Conservation (phyloP, 2,888 invertebrate genomes). For the Geotrupes spiniger region DNA sequence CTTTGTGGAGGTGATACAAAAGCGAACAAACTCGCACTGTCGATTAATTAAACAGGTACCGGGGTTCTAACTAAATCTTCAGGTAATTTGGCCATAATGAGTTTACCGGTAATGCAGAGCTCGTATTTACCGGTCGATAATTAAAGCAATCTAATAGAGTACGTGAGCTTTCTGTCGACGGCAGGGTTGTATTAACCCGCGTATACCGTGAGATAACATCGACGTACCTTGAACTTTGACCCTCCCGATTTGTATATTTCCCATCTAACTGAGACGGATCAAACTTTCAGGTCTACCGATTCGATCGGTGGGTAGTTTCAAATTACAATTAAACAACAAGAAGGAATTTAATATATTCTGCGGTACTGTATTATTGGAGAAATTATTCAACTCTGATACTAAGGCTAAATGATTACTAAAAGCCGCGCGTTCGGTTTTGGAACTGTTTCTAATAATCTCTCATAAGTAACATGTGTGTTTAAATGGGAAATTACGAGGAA, state of each 20-base stretch:
- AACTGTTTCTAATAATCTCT: slow-evolving; percentile 4
- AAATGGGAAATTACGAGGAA: slow-evolving; percentile 6
- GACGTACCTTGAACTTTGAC: slow-evolving; percentile 23
- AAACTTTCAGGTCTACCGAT: too few relatives aligned
- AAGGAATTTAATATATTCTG: too few relatives aligned
- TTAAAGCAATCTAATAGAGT: slow-evolving; percentile 28
- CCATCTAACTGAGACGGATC: too few relatives aligned
- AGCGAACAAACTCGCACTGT: slow-evolving; percentile 17
- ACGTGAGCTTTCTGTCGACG: slow-evolving; percentile 25
- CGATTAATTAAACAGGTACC: slow-evolving; percentile 25
- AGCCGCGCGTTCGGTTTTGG: slow-evolving; percentile 1
- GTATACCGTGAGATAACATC: slow-evolving; percentile 21
- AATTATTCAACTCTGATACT: too few relatives aligned
- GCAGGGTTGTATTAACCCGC: slow-evolving; percentile 18
- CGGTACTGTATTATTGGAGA: too few relatives aligned
- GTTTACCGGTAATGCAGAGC: slow-evolving; percentile 27
- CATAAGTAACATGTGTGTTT: slow-evolving; percentile 6
- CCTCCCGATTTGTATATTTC: slow-evolving; percentile 21
- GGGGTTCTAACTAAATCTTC: slow-evolving; percentile 24
- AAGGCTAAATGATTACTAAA: slow-evolving; percentile 3
- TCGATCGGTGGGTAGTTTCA: too few relatives aligned
- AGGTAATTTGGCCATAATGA: slow-evolving; percentile 28
- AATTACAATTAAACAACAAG: too few relatives aligned
- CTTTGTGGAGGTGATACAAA: slow-evolving; percentile 21
- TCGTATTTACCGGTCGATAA: slow-evolving; percentile 28